Evolutionary conservation across 2,888 invertebrate genomes (phyloP), one percentile per base, ranked within the genome.

Genomic region (Galerucella calmariensis): DNA sequence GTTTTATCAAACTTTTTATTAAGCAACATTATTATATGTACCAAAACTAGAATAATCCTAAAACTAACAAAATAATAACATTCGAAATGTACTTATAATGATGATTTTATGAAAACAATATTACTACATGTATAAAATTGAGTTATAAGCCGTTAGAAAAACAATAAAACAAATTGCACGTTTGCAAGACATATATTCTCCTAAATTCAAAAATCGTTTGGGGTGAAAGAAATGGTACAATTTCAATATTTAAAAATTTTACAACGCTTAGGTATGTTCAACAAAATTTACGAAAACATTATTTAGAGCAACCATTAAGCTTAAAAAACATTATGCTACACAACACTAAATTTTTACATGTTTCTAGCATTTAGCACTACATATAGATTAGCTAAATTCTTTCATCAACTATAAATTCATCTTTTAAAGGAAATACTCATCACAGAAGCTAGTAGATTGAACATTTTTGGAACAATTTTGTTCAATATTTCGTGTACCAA

Each of bases 391-490:
- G 63, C 74, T 76, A 78, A 74, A 76, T 74, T 75, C 82, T 80
- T 66, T 75, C 69, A 65, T 46, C 46, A 65, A 81, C 83, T 81
- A 83, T 82, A 82, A 79, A 78, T 78, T 79, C 79, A 78, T 82
- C 77, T 82, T 79, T 71, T 78, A 80, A 83, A 79, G 83, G 83
- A 84, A 82, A 81, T 86, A 87, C 84, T 84, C 86, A 87, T 87
- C 87, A 87, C 87, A 87, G 87, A 87, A 87, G 87, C 87, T 82
- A 84, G 85, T 84, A 82, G 80, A 82, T 75, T 79, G 63, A 68
- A 66, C 75, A 79, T 79, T 81, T 20, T 80, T 77, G 79, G 77
- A 78, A 80, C 77, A 77, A 78, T 76, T 80, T 79, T 78, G 79
- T 79, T 77, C 74, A 76, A 67, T 72, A 53, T 67, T 20, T 74